Base-by-base conservation (phyloP, 37 sponge, comb jelly and placozoan genomes). In the Geodia barretti region DNA sequence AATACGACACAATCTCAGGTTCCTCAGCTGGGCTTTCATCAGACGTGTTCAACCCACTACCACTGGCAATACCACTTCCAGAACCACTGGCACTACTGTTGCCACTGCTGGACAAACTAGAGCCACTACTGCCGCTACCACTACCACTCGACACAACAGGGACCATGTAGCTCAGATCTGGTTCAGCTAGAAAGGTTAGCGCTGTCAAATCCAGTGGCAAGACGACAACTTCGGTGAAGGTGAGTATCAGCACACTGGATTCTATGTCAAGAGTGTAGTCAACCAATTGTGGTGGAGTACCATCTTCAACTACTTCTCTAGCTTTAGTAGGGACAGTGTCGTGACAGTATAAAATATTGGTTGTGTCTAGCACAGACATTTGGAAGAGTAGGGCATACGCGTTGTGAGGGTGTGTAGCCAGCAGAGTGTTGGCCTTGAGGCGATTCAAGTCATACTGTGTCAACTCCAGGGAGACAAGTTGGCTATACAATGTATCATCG, bases 181-280 rank as follows among this genome's bases (percentile, higher is more conserved):
- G 64, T 5, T 39, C 81, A 62, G 88, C 75, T 62, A 78, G 77
- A 25, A 91, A 19, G 1, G 87, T 91, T 58, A 92, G 87, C 3
- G 60, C 60, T 54, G 60, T 63, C 20, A 36, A 2, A 8, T 73
- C 41, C 23, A 80, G 71, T 9, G 80, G 75, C 62, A 77, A 28
- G 37, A 47, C 64, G 1, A 93, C 83, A 20, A 86, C 64, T 59
- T 96, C 97, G 30, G 87, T 79, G 76, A 96, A 93, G 26, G 91
- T 96, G 0, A 96, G 79, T 0, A 41, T 81, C 33, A 96, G 74
- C 4, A 69, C 24, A 3, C 60, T 86, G 1, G 29, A 25, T 31
- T 88, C 77, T 66, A 96, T 70, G 43, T 96, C 84, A 0, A 91
- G 26, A 30, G 68, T 77, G 73, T 84, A 96, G 33, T 76, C 42